phyloP scores from a whole-genome alignment of 2,113 vertebrate genomes.

The Pteropus alecto region DNA sequence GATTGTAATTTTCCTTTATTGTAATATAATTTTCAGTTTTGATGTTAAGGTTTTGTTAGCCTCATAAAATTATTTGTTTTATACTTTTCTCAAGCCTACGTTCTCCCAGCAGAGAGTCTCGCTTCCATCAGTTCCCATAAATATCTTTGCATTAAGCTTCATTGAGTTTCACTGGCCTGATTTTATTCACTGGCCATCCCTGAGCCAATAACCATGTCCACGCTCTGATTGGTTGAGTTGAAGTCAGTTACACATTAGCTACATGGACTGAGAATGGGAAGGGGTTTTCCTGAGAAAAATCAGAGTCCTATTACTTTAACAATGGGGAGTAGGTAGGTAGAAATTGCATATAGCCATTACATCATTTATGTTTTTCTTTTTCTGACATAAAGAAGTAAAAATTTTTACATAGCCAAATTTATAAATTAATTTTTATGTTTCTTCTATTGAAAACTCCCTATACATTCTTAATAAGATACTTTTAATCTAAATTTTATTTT shows the following conservation, averaged over 20 bases:
- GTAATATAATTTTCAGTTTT: neutral
- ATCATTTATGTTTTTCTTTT: neutral
- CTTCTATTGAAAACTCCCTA: neutral
- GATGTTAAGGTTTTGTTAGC: neutral
- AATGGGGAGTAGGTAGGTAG: neutral
- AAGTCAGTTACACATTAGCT: neutral
- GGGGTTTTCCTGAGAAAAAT: neutral
- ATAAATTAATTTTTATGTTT: neutral
- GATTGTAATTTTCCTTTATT: neutral
- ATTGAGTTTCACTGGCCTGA: neutral
- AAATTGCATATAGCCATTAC: neutral
- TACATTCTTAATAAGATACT: neutral
- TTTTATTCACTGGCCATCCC: neutral
- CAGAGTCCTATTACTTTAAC: neutral
- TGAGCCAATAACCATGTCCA: neutral
- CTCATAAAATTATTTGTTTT: neutral
- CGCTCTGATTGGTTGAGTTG: neutral
- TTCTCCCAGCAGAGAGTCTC: neutral
- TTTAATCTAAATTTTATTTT: neutral
- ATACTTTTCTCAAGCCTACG: no score
- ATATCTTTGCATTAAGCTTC: neutral
- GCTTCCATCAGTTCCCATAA: neutral
- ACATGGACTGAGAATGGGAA: neutral
- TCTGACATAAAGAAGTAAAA: neutral
- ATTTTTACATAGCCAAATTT: neutral